Evolutionary conservation across 2,888 invertebrate species (phyloP).

Genomic region (Sesia apiformis): DNA sequence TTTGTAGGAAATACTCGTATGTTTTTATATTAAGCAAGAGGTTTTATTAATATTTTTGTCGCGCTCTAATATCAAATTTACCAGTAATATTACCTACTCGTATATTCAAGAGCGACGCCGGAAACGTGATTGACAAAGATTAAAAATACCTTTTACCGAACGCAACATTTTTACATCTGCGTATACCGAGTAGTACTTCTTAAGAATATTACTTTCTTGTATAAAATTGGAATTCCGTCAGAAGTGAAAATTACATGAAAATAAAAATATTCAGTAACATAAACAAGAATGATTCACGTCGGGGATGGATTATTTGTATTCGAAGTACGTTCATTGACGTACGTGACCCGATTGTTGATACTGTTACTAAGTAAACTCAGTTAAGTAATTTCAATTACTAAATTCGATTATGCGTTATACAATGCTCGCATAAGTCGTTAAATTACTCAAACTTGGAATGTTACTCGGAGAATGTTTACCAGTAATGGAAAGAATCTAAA

Average conservation of each 20-base stretch:
- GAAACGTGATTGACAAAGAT: not conserved
- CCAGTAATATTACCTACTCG: not conserved
- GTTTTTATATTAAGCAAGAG: no score
- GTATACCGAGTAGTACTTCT: not conserved
- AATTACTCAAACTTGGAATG: constrained; percentile 1
- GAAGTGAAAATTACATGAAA: constrained; percentile 5
- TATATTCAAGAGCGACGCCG: not conserved
- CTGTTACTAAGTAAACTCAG: constrained; percentile 49
- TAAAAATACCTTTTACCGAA: not conserved
- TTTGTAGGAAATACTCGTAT: no score
- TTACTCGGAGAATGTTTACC: constrained; percentile 17
- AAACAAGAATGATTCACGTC: constrained; percentile 40
- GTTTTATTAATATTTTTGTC: no score
- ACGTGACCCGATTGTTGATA: constrained; percentile 54
- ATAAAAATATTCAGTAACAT: constrained; percentile 33
- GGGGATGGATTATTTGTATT: constrained; percentile 49
- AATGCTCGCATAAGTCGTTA: not conserved
- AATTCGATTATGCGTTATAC: constrained; percentile 24
- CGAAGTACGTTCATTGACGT: constrained; percentile 41
- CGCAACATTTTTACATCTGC: not conserved
- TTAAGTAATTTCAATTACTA: constrained; percentile 47
- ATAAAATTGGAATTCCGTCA: not conserved
- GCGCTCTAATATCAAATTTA: not conserved
- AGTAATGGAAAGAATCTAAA: constrained; percentile 23
- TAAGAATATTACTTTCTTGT: not conserved